Evolutionary conservation across 2,888 invertebrate species (phyloP).

Genomic region (Gortyna flavago): DNA sequence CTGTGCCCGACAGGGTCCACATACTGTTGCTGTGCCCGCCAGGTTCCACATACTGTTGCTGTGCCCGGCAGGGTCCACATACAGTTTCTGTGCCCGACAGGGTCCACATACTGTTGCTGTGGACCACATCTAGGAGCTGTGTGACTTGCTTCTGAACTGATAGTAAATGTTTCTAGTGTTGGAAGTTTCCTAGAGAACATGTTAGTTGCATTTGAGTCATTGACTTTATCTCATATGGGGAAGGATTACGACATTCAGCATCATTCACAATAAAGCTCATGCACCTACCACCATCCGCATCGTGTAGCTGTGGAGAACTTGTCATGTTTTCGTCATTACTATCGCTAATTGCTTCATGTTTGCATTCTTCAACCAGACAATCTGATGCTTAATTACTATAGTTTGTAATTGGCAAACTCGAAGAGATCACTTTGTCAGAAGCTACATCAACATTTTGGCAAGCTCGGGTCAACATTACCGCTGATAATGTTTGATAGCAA

Average conservation of each 20-base stretch:
- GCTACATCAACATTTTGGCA: slow-evolving; percentile 5
- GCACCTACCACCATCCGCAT: background rate
- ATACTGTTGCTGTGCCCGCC: too few relatives aligned
- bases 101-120: too few relatives aligned
- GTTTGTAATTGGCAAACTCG: background rate
- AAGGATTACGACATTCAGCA: background rate
- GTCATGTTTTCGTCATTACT: background rate
- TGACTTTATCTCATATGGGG: background rate
- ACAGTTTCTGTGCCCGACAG: too few relatives aligned
- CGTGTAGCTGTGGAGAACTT: background rate
- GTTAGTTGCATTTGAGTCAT: background rate
- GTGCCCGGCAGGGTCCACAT: too few relatives aligned
- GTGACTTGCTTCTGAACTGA: background rate
- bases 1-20: too few relatives aligned
- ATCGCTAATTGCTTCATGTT: background rate
- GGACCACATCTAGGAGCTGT: too few relatives aligned
- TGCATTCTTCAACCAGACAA: background rate
- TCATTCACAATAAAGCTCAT: background rate
- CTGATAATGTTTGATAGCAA: slow-evolving; percentile 58
- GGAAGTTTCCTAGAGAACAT: background rate
- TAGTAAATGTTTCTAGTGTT: too few relatives aligned
- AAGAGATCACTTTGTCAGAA: background rate
- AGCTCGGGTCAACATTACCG: slow-evolving; percentile 37
- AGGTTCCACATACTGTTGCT: too few relatives aligned
- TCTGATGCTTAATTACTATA: background rate